Evolutionary conservation across 2,797 vertebrate species (phyloP).

Genomic region (Austrolebias charrua): DNA sequence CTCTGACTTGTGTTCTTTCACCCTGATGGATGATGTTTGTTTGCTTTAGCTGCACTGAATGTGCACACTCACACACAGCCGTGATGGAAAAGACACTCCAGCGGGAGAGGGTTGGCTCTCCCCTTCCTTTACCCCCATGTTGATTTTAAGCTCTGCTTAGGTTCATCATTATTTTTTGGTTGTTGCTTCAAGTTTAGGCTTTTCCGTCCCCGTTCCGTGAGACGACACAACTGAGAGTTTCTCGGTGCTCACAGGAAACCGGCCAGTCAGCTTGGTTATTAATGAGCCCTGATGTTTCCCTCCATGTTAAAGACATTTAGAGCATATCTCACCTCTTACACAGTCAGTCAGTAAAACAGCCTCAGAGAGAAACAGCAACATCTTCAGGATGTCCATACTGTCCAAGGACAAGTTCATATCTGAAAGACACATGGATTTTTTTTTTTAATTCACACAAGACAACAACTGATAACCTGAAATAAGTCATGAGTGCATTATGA

Average conservation of each 20-base stretch:
- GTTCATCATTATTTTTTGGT: conserved; percentile 32
- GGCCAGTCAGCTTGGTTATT: conserved; percentile 36
- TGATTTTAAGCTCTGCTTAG: conserved; percentile 69
- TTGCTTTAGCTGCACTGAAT: conserved; percentile 69
- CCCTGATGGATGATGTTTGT: conserved; percentile 77
- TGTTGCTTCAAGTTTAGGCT: conserved; percentile 36
- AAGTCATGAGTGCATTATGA: too few species aligned
- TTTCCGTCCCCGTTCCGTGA: conserved; percentile 61
- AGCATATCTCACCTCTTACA: conserved; percentile 67
- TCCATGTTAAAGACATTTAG: conserved; percentile 14
- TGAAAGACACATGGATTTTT: conserved; percentile 41
- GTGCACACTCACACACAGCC: conserved; percentile 27
- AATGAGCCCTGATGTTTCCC: conserved; percentile 33
- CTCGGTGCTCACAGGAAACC: conserved; percentile 54
- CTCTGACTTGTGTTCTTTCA: conserved; percentile 72
- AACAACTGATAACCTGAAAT: too few species aligned
- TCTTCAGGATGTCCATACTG: conserved; percentile 67
- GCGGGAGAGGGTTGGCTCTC: conserved; percentile 53
- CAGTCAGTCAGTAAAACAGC: conserved; percentile 67
- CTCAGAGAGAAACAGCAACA: conserved; percentile 67
- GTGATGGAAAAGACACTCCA: conserved; percentile 53
- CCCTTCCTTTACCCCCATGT: conserved; percentile 58
- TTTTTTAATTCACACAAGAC: too few species aligned
- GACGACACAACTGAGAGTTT: conserved; percentile 61
- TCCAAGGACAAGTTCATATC: conserved; percentile 61